Evolutionary conservation across 2,888 invertebrate species (phyloP).

Genomic region (Hesperia comma): DNA sequence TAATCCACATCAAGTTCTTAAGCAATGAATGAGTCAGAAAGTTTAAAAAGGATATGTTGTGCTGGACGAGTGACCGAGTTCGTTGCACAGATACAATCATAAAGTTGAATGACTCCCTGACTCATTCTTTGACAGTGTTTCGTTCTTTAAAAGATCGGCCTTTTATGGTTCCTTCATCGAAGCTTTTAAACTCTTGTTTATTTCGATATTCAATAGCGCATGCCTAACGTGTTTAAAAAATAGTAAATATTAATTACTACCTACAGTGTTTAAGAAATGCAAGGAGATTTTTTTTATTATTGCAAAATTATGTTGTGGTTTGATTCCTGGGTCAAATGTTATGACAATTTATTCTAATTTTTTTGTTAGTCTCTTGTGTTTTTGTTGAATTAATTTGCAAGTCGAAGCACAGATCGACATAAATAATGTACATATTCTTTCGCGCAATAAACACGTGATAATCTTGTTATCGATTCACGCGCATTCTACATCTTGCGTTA

Average conservation of each 20-base stretch:
- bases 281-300: no score
- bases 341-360: no score
- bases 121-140: constrained; percentile 64
- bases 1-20: constrained; percentile 14
- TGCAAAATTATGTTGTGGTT: no score
- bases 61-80: constrained; percentile 69
- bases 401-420: not conserved
- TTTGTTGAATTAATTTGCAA: no score
- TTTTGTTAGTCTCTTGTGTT: no score
- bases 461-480: not conserved
- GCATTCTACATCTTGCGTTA: not conserved
- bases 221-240: no score
- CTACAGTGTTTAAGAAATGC: no score
- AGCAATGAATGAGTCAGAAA: constrained; percentile 56
- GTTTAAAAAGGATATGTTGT: constrained; percentile 70
- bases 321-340: no score
- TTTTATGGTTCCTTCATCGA: constrained; percentile 38
- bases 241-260: no score
- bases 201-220: not conserved
- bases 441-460: not conserved
- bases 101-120: constrained; percentile 75
- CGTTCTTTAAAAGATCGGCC: constrained; percentile 72
- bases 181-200: not conserved
- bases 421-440: not conserved
- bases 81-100: constrained; percentile 54